These are phyloP conservation scores for Dendrolimus punctatus DNA, from an alignment of 1,140 invertebrate genomes.

Conservation along the genomic window DNA sequence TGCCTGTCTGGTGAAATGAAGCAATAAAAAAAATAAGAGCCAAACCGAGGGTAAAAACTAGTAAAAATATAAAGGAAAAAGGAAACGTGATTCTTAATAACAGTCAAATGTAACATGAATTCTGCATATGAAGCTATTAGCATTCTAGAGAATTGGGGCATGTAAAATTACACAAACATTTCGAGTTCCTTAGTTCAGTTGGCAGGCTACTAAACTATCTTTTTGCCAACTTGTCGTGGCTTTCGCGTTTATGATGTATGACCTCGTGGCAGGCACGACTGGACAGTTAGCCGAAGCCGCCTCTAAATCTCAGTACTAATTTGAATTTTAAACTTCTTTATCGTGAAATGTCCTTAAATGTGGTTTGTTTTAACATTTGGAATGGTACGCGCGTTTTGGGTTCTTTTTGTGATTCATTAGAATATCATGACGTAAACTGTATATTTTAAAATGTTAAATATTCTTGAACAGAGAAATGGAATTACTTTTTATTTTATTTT, in stretches of 20 bases:
- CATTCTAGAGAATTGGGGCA: background rate
- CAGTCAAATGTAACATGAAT: too few species aligned
- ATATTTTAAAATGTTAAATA: too few species aligned
- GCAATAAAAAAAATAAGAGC: too few species aligned
- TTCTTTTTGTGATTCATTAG: too few species aligned
- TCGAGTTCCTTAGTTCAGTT: slow-evolving; percentile 1
- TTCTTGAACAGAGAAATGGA: too few species aligned
- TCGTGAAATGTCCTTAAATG: background rate
- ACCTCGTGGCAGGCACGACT: background rate
- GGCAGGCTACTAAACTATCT: background rate
- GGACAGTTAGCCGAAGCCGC: slow-evolving; percentile 1
- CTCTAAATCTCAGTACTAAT: slow-evolving; percentile 2
- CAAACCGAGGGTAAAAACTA: too few species aligned
- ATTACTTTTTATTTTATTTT: too few species aligned
- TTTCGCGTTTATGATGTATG: slow-evolving; percentile 3
- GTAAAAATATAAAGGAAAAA: too few species aligned
- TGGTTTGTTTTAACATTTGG: background rate
- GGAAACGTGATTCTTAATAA: too few species aligned
- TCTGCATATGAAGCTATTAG: too few species aligned
- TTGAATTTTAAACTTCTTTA: slow-evolving; percentile 6
- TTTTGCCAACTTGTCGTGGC: background rate
- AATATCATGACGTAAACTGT: too few species aligned
- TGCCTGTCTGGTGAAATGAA: too few species aligned
- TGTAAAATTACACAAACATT: background rate
- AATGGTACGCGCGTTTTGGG: background rate